Conservation (phyloP, 2,113 vertebrate species). For the Notechis scutatus region DNA sequence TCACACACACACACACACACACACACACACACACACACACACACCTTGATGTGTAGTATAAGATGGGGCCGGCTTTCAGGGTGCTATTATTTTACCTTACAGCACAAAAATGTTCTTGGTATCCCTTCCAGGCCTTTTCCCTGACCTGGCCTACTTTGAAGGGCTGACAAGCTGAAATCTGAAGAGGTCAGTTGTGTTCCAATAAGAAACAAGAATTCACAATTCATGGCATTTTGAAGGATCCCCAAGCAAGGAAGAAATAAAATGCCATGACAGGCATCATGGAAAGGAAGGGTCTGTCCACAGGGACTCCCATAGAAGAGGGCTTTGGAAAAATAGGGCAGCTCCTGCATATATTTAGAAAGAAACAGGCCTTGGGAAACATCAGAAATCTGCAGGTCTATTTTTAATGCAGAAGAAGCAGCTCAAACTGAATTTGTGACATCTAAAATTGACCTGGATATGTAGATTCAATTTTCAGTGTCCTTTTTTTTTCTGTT, state of each 20-base stretch:
- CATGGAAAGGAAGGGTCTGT: not conserved
- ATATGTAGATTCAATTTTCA: not conserved
- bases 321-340: not conserved
- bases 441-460: not conserved
- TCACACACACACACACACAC: no score
- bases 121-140: not conserved
- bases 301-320: not conserved
- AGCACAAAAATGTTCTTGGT: not conserved
- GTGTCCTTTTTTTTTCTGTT: not conserved
- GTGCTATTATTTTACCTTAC: not conserved
- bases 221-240: not conserved
- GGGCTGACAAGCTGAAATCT: not conserved
- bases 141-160: not conserved
- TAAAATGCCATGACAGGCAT: not conserved
- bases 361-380: not conserved
- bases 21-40: no score
- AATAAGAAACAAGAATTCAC: not conserved
- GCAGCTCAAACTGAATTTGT: slow-evolving; percentile 12
- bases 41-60: not conserved
- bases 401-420: not conserved
- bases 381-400: not conserved
- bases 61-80: not conserved
- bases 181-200: not conserved
- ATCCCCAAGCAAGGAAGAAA: not conserved
- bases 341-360: not conserved